Base-by-base conservation (phyloP, 2,888 invertebrate genomes). In the Palloptera scutellata region DNA sequence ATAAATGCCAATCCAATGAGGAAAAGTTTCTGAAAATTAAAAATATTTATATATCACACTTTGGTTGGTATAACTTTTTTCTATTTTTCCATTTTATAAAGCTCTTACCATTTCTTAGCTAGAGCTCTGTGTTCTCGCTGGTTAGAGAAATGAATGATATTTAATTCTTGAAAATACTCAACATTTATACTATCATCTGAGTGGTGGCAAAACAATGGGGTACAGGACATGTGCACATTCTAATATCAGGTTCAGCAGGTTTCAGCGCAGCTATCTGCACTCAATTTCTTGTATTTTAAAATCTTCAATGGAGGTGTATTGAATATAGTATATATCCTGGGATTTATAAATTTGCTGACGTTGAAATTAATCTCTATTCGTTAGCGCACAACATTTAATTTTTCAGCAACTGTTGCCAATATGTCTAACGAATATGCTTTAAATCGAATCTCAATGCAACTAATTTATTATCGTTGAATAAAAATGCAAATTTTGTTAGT, bases 11-110 rank as follows among this genome's bases (percentile, higher is more conserved):
- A 51, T 13, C 65, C 57, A 40, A 69, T 63, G 12, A 69, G 11
- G 11, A 71, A 45, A n/a, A 65, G 11, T 66, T 69, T 72, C 72
- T 72, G 55, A 48, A 72, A 52, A 12, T 57, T 55, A 15, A 12
- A 45, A 45, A 45, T 45, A 10, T n/a, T 53, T n/a, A n/a, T 20
- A 12, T 12, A n/a, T 15, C 1, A 4, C 9, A 54, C 20, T 19
- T 19, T 19, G 5, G 12, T 54, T 15, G 15, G 15, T 54, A 12
- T 54, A 15, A 54, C 5, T 54, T 15, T 15, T 17, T 17, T 8
- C 20, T 12, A 19, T 54, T 17, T n/a, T 15, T 13, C 1, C 5
- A 19, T 5, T 5, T 9, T 9, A 54, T n/a, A 12, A 17, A 10
- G 40, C 15, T 15, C 59, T 59, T 59, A 59, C 59, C 59, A 59